These are phyloP conservation scores for Dendroctonus valens DNA, from an alignment of 1,140 invertebrate species.

Conservation along the genomic window DNA sequence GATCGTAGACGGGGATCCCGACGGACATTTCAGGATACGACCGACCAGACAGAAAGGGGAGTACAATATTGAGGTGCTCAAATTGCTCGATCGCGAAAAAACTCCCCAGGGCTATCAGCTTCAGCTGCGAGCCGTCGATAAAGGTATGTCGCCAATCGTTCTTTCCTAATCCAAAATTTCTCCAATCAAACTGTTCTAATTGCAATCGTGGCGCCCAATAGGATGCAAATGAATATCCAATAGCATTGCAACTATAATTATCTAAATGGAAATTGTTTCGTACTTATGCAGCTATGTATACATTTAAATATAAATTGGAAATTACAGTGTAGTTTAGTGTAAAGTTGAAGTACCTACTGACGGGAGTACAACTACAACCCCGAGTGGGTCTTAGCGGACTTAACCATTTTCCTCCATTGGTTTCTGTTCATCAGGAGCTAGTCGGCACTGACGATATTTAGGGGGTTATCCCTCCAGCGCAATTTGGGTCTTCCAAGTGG, in stretches of 20 bases:
- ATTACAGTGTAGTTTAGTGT: background rate
- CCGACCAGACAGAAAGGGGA: constrained; percentile 62
- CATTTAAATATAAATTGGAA: constrained; percentile 2
- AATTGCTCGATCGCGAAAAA: constrained; percentile 71
- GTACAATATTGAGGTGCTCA: constrained; percentile 74
- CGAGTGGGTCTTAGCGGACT: too few species aligned
- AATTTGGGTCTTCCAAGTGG: too few species aligned
- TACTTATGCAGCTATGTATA: background rate
- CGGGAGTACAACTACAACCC: too few species aligned
- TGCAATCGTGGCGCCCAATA: background rate
- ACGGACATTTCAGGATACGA: constrained; percentile 79
- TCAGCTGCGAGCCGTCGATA: constrained; percentile 80
- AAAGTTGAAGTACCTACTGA: too few species aligned
- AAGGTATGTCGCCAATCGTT: constrained; percentile 53
- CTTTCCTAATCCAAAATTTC: background rate
- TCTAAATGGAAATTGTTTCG: too few species aligned
- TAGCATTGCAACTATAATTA: too few species aligned
- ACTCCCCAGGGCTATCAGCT: constrained; percentile 81
- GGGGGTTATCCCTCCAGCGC: too few species aligned
- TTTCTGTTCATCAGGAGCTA: too few species aligned
- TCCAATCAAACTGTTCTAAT: constrained; percentile 6
- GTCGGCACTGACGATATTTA: too few species aligned
- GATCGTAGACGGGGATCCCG: constrained; percentile 84
- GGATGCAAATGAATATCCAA: too few species aligned
- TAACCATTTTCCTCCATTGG: too few species aligned